These are phyloP conservation scores for Lithophane socia DNA, from an alignment of 2,888 invertebrate genomes.

Conservation along the genomic window DNA sequence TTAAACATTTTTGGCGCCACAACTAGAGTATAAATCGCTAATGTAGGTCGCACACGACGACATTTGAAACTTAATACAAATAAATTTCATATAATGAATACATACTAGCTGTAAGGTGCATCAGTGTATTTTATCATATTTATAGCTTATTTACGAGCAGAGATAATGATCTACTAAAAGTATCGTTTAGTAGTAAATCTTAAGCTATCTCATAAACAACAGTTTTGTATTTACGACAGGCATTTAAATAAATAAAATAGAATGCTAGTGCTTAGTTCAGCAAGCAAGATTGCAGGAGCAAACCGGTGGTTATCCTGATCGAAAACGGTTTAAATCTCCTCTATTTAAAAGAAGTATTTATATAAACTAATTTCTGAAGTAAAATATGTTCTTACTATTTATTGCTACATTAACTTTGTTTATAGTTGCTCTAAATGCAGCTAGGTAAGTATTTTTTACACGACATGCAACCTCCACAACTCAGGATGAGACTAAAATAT, in stretches of 20 bases:
- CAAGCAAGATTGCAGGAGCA: not conserved
- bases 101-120: constrained; percentile 22
- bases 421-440: constrained; percentile 29
- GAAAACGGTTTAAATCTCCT: not conserved
- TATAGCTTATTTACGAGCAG: constrained; percentile 24
- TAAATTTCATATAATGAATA: constrained; percentile 41
- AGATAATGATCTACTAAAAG: constrained; percentile 13
- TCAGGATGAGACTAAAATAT: constrained; percentile 17
- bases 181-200: constrained; percentile 10
- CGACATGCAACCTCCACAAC: constrained; percentile 24
- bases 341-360: not conserved
- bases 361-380: not conserved
- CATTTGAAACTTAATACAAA: constrained; percentile 49
- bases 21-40: constrained; percentile 66
- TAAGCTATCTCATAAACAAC: constrained; percentile 1
- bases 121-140: constrained; percentile 30
- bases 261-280: not conserved
- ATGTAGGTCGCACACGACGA: constrained; percentile 52
- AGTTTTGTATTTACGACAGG: constrained; percentile 16
- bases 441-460: constrained; percentile 28
- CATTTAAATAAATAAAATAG: constrained; percentile 26
- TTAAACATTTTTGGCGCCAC: constrained; percentile 67
- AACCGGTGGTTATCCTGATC: not conserved
- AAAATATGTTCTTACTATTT: constrained; percentile 10
- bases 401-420: constrained; percentile 26